Evolutionary conservation across 2,797 vertebrate genomes (phyloP).

Genomic region (Pseudomugil tenellus): DNA sequence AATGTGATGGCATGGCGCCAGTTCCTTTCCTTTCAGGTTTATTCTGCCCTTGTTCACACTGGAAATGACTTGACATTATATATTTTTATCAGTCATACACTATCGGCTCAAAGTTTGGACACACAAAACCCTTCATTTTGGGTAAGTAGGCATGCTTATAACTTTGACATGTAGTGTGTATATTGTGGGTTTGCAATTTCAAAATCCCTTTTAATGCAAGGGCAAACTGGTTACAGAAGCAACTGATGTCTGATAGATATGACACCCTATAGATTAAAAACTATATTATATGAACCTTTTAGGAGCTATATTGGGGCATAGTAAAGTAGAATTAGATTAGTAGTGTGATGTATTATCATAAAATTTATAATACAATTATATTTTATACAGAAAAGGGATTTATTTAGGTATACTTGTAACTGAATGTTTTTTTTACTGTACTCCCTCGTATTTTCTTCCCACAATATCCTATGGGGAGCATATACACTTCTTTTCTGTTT

Average conservation of each 20-base stretch:
- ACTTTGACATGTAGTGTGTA: not conserved
- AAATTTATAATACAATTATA: no score
- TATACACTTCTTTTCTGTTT: not conserved
- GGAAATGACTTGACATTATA: constrained; percentile 17
- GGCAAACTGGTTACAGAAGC: no score
- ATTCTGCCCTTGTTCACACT: constrained; percentile 39
- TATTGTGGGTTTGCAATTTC: not conserved
- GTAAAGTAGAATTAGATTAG: not conserved
- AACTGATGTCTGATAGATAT: no score
- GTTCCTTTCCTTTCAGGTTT: constrained; percentile 45
- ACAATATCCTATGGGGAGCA: not conserved
- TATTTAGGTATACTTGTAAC: no score
- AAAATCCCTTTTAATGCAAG: not conserved
- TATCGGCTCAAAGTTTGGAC: not conserved
- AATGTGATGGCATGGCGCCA: constrained; percentile 45
- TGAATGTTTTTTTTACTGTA: no score
- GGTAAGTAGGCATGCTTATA: not conserved
- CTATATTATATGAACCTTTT: not conserved
- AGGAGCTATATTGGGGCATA: not conserved
- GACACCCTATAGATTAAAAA: no score
- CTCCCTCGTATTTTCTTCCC: no score
- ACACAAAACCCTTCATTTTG: no score
- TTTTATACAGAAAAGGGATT: no score
- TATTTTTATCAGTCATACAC: constrained; percentile 16
- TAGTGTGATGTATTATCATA: no score